Conservation (phyloP, 2,888 invertebrate genomes). For the Meiosimyza platycephala region DNA sequence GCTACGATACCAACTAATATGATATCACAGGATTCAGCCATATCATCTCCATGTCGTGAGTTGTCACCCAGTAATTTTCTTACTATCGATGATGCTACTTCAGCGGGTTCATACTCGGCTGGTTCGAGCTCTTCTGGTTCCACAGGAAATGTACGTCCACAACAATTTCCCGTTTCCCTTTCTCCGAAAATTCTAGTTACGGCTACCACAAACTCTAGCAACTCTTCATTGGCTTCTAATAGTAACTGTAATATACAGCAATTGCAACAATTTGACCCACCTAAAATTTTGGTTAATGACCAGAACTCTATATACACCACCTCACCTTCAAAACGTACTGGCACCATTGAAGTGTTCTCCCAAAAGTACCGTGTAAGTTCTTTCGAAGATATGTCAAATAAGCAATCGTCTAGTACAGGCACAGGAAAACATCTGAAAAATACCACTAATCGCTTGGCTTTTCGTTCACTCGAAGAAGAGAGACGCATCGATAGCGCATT, state of each 20-base stretch:
- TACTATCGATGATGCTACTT: slow-evolving; percentile 59
- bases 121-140: slow-evolving; percentile 58
- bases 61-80: slow-evolving; percentile 63
- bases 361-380: slow-evolving; percentile 67
- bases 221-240: slow-evolving; percentile 55
- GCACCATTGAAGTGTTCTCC: slow-evolving; percentile 67
- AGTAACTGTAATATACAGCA: slow-evolving; percentile 44
- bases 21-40: slow-evolving; percentile 65
- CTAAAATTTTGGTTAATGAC: slow-evolving; percentile 67
- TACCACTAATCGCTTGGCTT: slow-evolving; percentile 64
- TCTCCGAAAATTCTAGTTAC: slow-evolving; percentile 65
- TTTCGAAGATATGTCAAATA: slow-evolving; percentile 66
- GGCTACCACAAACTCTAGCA: slow-evolving; percentile 59
- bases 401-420: slow-evolving; percentile 46
- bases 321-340: slow-evolving; percentile 66
- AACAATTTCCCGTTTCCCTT: slow-evolving; percentile 64
- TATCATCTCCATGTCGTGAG: slow-evolving; percentile 65
- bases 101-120: slow-evolving; percentile 53
- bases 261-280: slow-evolving; percentile 64
- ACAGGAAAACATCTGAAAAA: slow-evolving; percentile 60
- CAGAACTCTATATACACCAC: slow-evolving; percentile 67
- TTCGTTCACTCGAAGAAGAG: slow-evolving; percentile 67
- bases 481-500: slow-evolving; percentile 67
- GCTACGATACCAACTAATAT: slow-evolving; percentile 62
- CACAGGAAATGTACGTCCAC: slow-evolving; percentile 59